phyloP scores from a whole-genome alignment of 2,797 vertebrate genomes.

The Sarcophilus harrisii region DNA sequence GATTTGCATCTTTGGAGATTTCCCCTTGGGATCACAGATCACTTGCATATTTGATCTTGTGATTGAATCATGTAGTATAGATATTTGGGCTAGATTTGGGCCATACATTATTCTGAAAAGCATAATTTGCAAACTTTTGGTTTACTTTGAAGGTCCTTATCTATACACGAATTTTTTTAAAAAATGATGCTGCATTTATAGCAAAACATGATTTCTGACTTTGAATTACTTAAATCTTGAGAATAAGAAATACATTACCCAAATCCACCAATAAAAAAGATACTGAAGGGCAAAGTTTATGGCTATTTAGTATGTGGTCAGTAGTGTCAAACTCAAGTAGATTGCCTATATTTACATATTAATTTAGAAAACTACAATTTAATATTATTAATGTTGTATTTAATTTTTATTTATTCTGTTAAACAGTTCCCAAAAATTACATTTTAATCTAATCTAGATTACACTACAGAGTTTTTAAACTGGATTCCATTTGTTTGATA shows the following conservation, averaged over 20 bases:
- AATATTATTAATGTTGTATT: neutral
- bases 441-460: neutral
- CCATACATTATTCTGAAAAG: slow-evolving; percentile 17
- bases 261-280: neutral
- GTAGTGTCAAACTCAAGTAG: neutral
- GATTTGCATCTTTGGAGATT: neutral
- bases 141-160: neutral
- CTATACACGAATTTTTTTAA: neutral
- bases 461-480: neutral
- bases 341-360: neutral
- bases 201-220: slow-evolving; percentile 12
- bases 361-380: neutral
- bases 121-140: slow-evolving; percentile 44
- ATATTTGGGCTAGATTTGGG: slow-evolving; percentile 26
- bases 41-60: neutral
- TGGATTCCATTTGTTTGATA: neutral
- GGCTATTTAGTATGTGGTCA: neutral
- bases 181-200: slow-evolving; percentile 2
- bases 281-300: neutral
- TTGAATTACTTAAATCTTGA: slow-evolving; percentile 1
- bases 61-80: neutral
- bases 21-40: neutral
- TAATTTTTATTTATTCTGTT: neutral
- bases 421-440: neutral
- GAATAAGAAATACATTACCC: neutral